These are phyloP conservation scores for Geotrypetes seraphini DNA, from an alignment of 2,797 vertebrate genomes.

Conservation along the genomic window DNA sequence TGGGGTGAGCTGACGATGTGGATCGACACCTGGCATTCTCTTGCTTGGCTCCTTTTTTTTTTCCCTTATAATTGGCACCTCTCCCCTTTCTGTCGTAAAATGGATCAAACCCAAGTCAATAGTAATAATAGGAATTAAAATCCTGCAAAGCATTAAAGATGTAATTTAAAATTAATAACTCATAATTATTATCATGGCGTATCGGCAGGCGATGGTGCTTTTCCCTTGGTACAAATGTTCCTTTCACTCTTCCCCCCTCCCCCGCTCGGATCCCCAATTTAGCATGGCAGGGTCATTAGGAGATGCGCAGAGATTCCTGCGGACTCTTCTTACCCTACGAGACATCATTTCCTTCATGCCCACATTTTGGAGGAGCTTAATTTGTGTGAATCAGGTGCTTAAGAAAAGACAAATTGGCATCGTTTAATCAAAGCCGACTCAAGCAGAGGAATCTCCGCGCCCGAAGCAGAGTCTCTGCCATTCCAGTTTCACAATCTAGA, in stretches of 20 bases:
- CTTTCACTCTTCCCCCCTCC: constrained; percentile 34
- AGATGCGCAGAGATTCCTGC: constrained; percentile 13
- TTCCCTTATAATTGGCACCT: constrained; percentile 68
- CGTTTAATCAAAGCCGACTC: constrained; percentile 34
- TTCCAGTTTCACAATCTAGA: background rate
- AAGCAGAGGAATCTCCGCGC: background rate
- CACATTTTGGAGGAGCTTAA: constrained; percentile 12
- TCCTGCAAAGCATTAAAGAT: constrained; percentile 87
- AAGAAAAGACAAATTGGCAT: constrained; percentile 42
- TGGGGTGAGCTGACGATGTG: constrained; percentile 16
- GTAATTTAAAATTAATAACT: constrained; percentile 99
- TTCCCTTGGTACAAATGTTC: constrained; percentile 68
- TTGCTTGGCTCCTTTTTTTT: constrained; percentile 28
- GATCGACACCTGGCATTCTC: constrained; percentile 34
- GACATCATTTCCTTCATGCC: constrained; percentile 26
- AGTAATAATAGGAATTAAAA: constrained; percentile 96
- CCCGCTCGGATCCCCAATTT: constrained; percentile 33
- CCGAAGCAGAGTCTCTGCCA: background rate
- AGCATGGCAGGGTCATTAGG: constrained; percentile 30
- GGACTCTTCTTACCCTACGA: constrained; percentile 27
- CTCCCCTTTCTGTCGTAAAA: constrained; percentile 61
- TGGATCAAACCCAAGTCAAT: constrained; percentile 75
- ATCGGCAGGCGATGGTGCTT: no score
- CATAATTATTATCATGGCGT: constrained; percentile 84
- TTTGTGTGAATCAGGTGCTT: constrained; percentile 41